Conservation (phyloP, 2,797 vertebrate genomes). For the Coranthus polyacanthus region DNA sequence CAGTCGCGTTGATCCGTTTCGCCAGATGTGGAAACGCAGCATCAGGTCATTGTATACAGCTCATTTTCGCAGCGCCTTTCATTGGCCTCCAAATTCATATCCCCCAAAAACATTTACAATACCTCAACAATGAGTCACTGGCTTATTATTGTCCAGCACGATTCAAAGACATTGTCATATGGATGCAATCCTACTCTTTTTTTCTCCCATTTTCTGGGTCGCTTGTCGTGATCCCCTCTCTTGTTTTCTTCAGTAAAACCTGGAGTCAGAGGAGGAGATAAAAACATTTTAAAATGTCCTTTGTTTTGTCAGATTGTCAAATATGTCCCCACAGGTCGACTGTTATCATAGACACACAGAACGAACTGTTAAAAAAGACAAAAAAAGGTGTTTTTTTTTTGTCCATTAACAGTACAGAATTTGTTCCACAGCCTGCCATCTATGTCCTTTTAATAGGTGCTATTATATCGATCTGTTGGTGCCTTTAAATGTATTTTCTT, state of each 20-base stretch:
- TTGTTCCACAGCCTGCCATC: too few species aligned
- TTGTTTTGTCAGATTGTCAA: slow-evolving; percentile 1
- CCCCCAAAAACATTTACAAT: slow-evolving; percentile 60
- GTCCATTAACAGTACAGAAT: too few species aligned
- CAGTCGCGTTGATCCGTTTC: slow-evolving; percentile 18
- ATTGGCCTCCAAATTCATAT: slow-evolving; percentile 41
- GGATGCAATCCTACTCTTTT: slow-evolving; percentile 35
- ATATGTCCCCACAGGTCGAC: too few species aligned
- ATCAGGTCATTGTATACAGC: slow-evolving; percentile 12
- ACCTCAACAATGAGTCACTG: slow-evolving; percentile 65
- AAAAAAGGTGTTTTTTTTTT: slow-evolving; percentile 15
- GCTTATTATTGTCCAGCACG: slow-evolving; percentile 40
- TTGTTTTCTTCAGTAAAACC: slow-evolving; percentile 30
- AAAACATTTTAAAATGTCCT: background rate
- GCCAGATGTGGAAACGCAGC: slow-evolving; percentile 43
- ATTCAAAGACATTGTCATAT: slow-evolving; percentile 41
- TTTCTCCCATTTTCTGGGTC: slow-evolving; percentile 27
- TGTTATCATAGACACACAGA: background rate
- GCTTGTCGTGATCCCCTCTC: slow-evolving; percentile 11
- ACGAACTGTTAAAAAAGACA: background rate
- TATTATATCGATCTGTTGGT: too few species aligned
- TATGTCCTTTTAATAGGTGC: too few species aligned
- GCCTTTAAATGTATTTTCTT: too few species aligned
- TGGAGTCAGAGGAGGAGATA: slow-evolving; percentile 16
- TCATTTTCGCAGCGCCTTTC: slow-evolving; percentile 30